phyloP scores from a whole-genome alignment of 2,888 invertebrate species.

The Scaptomyza parva region DNA sequence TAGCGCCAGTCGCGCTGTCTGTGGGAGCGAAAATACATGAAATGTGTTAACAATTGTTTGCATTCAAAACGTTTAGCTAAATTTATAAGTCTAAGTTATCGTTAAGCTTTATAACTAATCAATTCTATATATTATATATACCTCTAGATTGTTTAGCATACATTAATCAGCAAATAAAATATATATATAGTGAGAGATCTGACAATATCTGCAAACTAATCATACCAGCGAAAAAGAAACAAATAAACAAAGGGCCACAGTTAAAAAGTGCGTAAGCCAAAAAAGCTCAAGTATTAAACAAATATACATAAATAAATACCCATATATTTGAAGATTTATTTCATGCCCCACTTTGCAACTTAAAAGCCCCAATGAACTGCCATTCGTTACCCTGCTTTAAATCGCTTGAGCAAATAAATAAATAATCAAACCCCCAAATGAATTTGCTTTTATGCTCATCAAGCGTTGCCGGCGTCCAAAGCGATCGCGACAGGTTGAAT shows the following conservation, averaged over 20 bases:
- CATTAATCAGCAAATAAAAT: slow-evolving; percentile 30
- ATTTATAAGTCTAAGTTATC: slow-evolving; percentile 31
- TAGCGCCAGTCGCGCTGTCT: slow-evolving; percentile 40
- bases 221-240: slow-evolving; percentile 6
- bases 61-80: slow-evolving; percentile 40
- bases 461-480: slow-evolving; percentile 44
- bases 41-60: slow-evolving; percentile 69
- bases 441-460: slow-evolving; percentile 31
- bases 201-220: slow-evolving; percentile 29
- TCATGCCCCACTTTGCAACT: slow-evolving; percentile 43
- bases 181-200: slow-evolving; percentile 22
- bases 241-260: slow-evolving; percentile 21
- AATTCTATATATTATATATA: slow-evolving; percentile 13
- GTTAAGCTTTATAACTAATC: slow-evolving; percentile 27
- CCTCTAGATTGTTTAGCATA: slow-evolving; percentile 60
- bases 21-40: slow-evolving; percentile 32
- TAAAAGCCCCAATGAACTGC: slow-evolving; percentile 31
- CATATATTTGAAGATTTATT: slow-evolving; percentile 54
- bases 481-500: slow-evolving; percentile 38
- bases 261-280: slow-evolving; percentile 74
- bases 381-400: not conserved
- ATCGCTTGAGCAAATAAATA: slow-evolving; percentile 47
- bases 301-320: not conserved
- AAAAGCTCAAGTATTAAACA: slow-evolving; percentile 21
- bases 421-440: slow-evolving; percentile 39